Percentiles rank a stretch among this genome's conserved stretches.
These are phyloP conservation scores for Odontamblyopus rebecca DNA, from an alignment of 2,797 vertebrate species.

Conservation along the genomic window DNA sequence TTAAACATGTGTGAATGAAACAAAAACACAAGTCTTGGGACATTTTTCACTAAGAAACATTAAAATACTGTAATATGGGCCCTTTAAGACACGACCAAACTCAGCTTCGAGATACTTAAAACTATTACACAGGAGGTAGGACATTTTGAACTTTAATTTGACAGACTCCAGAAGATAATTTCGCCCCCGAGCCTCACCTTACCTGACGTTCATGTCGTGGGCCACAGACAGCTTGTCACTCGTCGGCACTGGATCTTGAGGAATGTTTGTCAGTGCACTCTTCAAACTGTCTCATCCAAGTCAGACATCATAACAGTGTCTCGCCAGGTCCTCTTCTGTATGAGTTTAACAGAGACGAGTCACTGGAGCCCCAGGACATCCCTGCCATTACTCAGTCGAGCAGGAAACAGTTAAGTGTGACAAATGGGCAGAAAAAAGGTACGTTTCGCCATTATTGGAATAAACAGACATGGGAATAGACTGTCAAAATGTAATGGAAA, in stretches of 20 bases:
- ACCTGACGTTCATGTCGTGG: neutral
- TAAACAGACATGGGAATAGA: too few relatives aligned
- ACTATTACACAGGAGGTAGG: neutral
- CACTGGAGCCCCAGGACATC: neutral
- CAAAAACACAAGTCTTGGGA: too few relatives aligned
- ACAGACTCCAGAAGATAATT: neutral
- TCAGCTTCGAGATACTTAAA: neutral
- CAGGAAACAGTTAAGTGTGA: neutral
- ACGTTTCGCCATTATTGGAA: neutral
- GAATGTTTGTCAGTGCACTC: constrained; percentile 4
- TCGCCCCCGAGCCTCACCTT: neutral
- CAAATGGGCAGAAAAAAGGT: neutral
- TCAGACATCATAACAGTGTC: constrained; percentile 4
- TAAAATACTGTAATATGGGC: too few relatives aligned
- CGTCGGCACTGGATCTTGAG: neutral
- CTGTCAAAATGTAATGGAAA: too few relatives aligned
- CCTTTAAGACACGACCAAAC: neutral
- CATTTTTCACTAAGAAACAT: too few relatives aligned
- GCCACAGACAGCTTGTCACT: constrained; percentile 1
- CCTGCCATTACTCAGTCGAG: neutral
- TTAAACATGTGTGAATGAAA: too few relatives aligned
- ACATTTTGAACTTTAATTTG: neutral
- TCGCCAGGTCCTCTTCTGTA: neutral
- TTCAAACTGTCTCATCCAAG: constrained; percentile 5
- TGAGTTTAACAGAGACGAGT: neutral